These are phyloP conservation scores for Heteromurus nitidus DNA, from an alignment of 2,888 invertebrate genomes.

Conservation along the genomic window DNA sequence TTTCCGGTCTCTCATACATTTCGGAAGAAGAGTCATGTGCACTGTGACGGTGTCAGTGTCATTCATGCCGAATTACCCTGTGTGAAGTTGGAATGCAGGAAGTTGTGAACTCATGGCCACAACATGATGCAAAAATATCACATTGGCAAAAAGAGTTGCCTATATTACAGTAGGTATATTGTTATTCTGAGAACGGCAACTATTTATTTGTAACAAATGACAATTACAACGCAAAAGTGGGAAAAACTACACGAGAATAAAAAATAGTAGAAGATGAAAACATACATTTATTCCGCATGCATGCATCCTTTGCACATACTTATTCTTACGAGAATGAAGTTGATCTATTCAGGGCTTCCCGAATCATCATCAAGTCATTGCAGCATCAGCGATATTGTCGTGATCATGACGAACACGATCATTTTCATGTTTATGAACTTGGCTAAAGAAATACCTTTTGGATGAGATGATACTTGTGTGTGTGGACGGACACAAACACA, in stretches of 20 bases:
- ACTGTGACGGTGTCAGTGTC: constrained; percentile 6
- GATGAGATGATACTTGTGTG: too few species aligned
- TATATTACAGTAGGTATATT: not conserved
- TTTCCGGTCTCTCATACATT: too few species aligned
- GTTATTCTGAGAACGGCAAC: not conserved
- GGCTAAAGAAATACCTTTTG: constrained; percentile 22
- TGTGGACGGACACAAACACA: too few species aligned
- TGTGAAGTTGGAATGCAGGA: not conserved
- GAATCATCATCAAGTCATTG: constrained; percentile 58
- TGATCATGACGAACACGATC: constrained; percentile 57
- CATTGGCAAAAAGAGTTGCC: too few species aligned
- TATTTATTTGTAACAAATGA: constrained; percentile 37
- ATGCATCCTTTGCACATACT: too few species aligned
- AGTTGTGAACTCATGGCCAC: not conserved
- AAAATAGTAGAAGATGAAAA: too few species aligned
- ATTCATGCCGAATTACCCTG: constrained; percentile 12
- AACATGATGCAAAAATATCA: not conserved
- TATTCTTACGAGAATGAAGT: too few species aligned
- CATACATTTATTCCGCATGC: too few species aligned
- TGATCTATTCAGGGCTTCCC: constrained; percentile 48
- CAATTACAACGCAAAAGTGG: constrained; percentile 9
- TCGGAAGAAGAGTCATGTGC: not conserved
- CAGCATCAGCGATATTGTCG: too few species aligned
- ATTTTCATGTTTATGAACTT: constrained; percentile 61
- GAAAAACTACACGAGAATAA: not conserved